Percentiles rank a stretch among this genome's conserved stretches.
These are phyloP conservation scores for Riparia riparia DNA, from an alignment of 2,113 vertebrate species.

Conservation along the genomic window DNA sequence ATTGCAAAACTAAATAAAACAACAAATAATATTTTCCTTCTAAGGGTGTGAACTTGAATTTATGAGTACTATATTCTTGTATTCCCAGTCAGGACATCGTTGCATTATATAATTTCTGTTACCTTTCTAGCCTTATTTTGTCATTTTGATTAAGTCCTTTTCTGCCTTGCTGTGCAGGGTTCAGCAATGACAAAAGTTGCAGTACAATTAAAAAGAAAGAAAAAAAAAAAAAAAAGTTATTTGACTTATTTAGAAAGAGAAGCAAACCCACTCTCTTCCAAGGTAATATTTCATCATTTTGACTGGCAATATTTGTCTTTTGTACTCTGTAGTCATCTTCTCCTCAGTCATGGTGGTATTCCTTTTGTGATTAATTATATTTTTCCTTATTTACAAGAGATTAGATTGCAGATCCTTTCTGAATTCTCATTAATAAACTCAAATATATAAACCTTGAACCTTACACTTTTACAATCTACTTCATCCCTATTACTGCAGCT, in stretches of 20 bases:
- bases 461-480: background rate
- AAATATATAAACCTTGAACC: background rate
- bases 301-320: background rate
- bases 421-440: background rate
- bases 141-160: slow-evolving; percentile 9
- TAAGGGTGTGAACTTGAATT: background rate
- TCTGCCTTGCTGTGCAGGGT: background rate
- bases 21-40: background rate
- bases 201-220: background rate
- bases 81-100: background rate
- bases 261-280: background rate
- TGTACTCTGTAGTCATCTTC: background rate
- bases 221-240: background rate
- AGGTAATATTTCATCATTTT: background rate
- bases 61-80: background rate
- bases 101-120: background rate
- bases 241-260: background rate
- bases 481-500: background rate
- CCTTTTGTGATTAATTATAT: background rate
- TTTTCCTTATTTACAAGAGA: background rate
- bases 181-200: background rate
- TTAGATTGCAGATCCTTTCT: background rate
- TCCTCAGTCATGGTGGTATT: background rate
- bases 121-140: background rate
- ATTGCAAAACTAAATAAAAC: background rate